Conservation (phyloP, 2,113 vertebrate species). For the Oncorhynchus masou region DNA sequence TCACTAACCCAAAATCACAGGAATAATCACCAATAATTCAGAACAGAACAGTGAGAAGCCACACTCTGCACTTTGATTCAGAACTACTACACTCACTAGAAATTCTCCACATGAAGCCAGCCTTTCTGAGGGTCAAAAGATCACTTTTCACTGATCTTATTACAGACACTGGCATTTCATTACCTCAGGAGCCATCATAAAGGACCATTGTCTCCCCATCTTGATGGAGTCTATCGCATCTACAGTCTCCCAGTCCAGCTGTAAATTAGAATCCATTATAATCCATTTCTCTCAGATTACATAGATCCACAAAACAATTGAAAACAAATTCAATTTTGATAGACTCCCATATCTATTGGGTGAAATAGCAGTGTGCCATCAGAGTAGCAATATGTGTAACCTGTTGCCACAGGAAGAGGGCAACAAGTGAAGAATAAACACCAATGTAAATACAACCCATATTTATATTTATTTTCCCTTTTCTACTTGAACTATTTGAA, state of each 20-base stretch:
- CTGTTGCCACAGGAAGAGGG: no score
- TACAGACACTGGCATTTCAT: conserved; percentile 73
- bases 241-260: conserved; percentile 58
- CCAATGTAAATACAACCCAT: no score
- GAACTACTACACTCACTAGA: conserved; percentile 33
- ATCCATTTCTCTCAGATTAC: conserved; percentile 31
- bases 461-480: no score
- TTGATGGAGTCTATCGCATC: conserved; percentile 58
- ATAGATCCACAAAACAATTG: no score
- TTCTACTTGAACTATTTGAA: no score
- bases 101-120: conserved; percentile 46
- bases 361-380: no score
- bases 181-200: conserved; percentile 64
- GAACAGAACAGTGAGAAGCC: conserved; percentile 3
- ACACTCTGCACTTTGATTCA: conserved; percentile 24
- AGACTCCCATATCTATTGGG: no score
- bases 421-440: no score
- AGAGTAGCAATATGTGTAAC: no score
- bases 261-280: conserved; percentile 67
- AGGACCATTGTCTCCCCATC: conserved; percentile 67
- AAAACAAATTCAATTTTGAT: no score
- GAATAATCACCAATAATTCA: not conserved
- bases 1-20: not conserved
- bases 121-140: conserved; percentile 61
- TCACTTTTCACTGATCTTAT: conserved; percentile 75